phyloP scores from a whole-genome alignment of 2,113 vertebrate genomes.

The Leptobrachium leishanense region DNA sequence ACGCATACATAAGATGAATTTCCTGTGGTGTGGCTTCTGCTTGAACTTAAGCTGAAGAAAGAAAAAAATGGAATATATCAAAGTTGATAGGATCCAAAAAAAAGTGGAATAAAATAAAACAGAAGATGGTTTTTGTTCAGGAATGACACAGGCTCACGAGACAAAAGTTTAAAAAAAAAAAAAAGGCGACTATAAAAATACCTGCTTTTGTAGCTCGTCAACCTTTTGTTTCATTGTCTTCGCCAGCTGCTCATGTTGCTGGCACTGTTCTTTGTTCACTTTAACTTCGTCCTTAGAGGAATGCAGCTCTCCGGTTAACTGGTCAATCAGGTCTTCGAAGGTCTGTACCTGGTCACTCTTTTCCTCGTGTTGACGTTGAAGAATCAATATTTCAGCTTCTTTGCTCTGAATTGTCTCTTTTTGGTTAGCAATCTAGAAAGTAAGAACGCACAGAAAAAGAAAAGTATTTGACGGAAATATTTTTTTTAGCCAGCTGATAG shows the following conservation, averaged over 20 bases:
- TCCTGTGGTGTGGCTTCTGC: no score
- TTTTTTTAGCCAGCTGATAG: no score
- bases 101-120: no score
- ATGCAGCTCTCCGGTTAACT: conserved; percentile 62
- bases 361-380: conserved; percentile 55
- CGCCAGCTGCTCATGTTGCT: conserved; percentile 51
- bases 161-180: not conserved
- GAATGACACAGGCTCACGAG: not conserved
- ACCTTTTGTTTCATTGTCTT: conserved; percentile 51
- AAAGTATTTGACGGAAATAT: no score
- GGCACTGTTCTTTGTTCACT: conserved; percentile 53
- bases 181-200: conserved; percentile 21
- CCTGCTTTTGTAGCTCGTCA: conserved; percentile 57
- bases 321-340: conserved; percentile 62
- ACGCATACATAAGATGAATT: no score
- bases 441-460: conserved; percentile 10
- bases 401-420: conserved; percentile 48
- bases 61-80: no score
- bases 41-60: no score
- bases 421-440: conserved; percentile 53
- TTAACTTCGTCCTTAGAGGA: conserved; percentile 54
- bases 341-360: conserved; percentile 63
- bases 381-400: conserved; percentile 59
- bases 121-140: no score
- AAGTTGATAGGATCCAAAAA: no score